phyloP scores from a whole-genome alignment of 2,797 vertebrate genomes.

The Sebastes minor region DNA sequence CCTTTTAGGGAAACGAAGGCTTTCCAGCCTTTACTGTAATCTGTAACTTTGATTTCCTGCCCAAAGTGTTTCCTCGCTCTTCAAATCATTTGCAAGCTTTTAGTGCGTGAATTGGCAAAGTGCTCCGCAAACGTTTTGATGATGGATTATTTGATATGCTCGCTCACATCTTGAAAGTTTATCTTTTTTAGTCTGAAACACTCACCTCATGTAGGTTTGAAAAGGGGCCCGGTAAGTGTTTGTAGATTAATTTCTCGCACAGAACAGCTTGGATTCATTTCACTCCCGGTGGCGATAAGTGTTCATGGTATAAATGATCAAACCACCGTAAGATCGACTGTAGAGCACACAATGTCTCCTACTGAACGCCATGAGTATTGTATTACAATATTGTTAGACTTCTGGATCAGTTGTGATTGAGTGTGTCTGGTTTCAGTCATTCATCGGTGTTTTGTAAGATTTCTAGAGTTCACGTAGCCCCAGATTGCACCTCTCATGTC shows the following conservation, averaged over 20 bases:
- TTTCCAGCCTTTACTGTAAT: not conserved
- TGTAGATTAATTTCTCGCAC: not conserved
- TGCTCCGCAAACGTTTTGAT: slow-evolving; percentile 1
- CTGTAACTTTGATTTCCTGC: slow-evolving; percentile 1
- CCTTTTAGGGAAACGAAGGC: not conserved
- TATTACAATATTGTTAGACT: no score
- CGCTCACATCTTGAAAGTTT: not conserved
- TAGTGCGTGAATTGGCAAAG: not conserved
- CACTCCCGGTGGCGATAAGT: not conserved
- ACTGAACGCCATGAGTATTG: no score
- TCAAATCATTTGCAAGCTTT: slow-evolving; percentile 9
- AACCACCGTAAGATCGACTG: not conserved
- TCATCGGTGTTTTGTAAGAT: not conserved
- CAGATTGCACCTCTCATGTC: not conserved
- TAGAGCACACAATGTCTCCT: no score
- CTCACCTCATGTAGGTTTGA: not conserved
- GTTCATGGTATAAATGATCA: not conserved
- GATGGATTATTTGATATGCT: slow-evolving; percentile 2
- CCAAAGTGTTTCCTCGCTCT: slow-evolving; percentile 4
- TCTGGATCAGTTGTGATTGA: no score
- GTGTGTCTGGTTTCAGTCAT: not conserved
- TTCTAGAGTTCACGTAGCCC: not conserved
- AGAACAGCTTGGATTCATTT: not conserved
- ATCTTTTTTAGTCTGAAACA: not conserved
- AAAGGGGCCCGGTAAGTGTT: not conserved